Evolutionary conservation across 1,140 invertebrate species (phyloP).

Genomic region (Cotesia glomerata): DNA sequence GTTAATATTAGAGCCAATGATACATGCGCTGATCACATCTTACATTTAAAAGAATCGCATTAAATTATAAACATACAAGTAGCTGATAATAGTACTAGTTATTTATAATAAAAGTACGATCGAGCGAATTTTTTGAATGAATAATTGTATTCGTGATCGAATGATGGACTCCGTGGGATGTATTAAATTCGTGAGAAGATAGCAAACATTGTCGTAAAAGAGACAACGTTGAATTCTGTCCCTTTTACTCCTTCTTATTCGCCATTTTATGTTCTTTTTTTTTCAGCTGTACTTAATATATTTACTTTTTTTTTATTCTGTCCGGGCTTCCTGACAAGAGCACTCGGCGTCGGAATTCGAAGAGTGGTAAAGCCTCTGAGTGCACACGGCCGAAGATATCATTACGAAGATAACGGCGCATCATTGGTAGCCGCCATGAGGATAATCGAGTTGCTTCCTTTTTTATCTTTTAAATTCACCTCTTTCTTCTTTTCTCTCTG

Average conservation of each 20-base stretch:
- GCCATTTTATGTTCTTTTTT: too few species aligned
- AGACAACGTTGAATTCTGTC: neutral
- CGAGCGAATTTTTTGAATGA: neutral
- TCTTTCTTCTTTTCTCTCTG: neutral
- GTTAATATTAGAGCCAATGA: too few species aligned
- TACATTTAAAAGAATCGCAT: too few species aligned
- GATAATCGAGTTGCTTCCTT: conserved; percentile 43
- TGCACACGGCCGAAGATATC: conserved; percentile 41
- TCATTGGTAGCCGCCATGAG: conserved; percentile 42
- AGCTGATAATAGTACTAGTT: neutral
- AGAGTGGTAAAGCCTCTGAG: conserved; percentile 32
- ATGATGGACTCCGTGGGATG: conserved; percentile 5
- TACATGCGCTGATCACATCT: too few species aligned
- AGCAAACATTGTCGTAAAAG: conserved; percentile 3
- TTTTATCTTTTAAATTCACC: neutral
- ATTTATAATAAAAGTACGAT: neutral
- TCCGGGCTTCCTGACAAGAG: conserved; percentile 33
- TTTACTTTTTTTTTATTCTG: neutral
- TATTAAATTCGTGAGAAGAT: conserved; percentile 5
- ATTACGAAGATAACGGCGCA: conserved; percentile 52
- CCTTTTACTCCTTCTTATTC: neutral
- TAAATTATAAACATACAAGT: neutral
- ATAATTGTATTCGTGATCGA: conserved; percentile 3
- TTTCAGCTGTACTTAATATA: too few species aligned
- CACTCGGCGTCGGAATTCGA: conserved; percentile 35